Conservation (phyloP, 1,140 invertebrate species). For the Drosophila burlai region DNA sequence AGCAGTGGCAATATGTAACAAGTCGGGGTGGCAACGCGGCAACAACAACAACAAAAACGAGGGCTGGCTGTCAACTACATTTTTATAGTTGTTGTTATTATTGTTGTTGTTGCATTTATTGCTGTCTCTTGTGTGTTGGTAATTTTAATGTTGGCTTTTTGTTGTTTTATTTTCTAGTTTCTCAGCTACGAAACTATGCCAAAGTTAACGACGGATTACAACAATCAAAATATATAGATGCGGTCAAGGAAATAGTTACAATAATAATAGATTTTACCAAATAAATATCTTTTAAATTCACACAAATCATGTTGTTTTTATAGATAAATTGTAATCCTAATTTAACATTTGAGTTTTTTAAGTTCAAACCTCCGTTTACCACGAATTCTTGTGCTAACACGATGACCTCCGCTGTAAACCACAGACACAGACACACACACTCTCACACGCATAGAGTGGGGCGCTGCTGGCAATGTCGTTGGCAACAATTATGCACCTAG, state of each 20-base stretch:
- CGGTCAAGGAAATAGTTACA: slow-evolving; percentile 9
- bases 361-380: neutral
- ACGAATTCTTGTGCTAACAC: slow-evolving; percentile 8
- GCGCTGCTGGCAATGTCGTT: slow-evolving; percentile 44
- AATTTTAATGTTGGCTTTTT: slow-evolving; percentile 65
- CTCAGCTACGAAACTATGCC: slow-evolving; percentile 72
- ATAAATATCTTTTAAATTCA: neutral
- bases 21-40: slow-evolving; percentile 72
- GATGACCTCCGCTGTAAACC: slow-evolving; percentile 5
- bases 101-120: slow-evolving; percentile 42
- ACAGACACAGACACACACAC: slow-evolving; percentile 1
- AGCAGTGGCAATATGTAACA: slow-evolving; percentile 71
- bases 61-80: slow-evolving; percentile 49
- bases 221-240: slow-evolving; percentile 63
- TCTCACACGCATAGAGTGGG: slow-evolving; percentile 4
- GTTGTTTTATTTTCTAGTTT: slow-evolving; percentile 68
- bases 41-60: slow-evolving; percentile 47
- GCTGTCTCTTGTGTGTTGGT: slow-evolving; percentile 61
- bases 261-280: neutral
- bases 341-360: neutral
- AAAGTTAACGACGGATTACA: slow-evolving; percentile 78
- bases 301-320: neutral
- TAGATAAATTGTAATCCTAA: too few species aligned
- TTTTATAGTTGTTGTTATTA: neutral
- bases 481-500: slow-evolving; percentile 59